Base-by-base conservation (phyloP, 2,888 invertebrate genomes). In the Ommatoiulus sabulosus region DNA sequence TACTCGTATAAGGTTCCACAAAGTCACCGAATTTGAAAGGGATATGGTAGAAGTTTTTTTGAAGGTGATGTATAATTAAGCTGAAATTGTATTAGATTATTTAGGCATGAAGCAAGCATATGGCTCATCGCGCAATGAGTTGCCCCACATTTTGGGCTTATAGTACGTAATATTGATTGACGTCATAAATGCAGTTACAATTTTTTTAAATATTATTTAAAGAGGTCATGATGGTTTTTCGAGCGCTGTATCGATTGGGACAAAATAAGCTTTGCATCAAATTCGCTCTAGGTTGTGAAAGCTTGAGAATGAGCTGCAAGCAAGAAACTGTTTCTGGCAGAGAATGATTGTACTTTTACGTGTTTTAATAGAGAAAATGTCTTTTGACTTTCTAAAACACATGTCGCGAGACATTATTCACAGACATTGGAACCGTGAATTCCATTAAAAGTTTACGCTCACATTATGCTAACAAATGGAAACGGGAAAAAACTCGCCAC, bases 331-430 rank as follows among this genome's bases (percentile, higher is more conserved):
- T 72, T 72, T 72, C 72, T 72, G 72, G 20, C 72, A 72, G 20
- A 72, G 72, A 72, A 72, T 20, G 24, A 72, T 72, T 72, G 72
- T 20, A 72, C 2, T 24, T 3, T 72, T 72, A 52, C 17, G 20
- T 17, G n/a, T 20, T 72, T 72, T 72, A 72, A 72, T 72, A 72
- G 72, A 52, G 72, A 72, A 24, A 24, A 24, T 15, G 72, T 10
- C 72, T 20, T 20, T 72, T 72, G 24, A 72, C 72, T 72, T 72
- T 72, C 72, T 24, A 72, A 72, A 72, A 72, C 72, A 72, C 24
- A 20, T 24, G 72, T 20, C 24, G 20, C n/a, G 20, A 24, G 72
- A 20, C 72, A 72, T 72, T 72, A 72, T 10, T 72, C 10, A 7
- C 72, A 72, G 24, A 24, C 72, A 72, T 24, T 20, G 24, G 10